Evolutionary conservation across 2,888 invertebrate genomes (phyloP).

Genomic region (Venustoraphidia nigricollis): DNA sequence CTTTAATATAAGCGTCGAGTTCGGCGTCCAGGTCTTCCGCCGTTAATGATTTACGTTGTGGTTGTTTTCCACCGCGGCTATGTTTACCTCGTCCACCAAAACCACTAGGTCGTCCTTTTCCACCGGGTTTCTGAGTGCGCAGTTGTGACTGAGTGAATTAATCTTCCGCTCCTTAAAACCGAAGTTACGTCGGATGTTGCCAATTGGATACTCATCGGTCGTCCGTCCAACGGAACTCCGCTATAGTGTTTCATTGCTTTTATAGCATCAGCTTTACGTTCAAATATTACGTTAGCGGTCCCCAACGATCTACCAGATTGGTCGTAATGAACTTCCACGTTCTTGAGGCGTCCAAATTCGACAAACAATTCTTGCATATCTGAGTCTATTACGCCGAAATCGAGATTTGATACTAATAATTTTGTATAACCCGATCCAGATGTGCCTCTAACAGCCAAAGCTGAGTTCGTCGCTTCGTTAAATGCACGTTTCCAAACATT

Average conservation of each 20-base stretch:
- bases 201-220: slow-evolving; percentile 89
- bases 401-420: slow-evolving; percentile 88
- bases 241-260: slow-evolving; percentile 96
- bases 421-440: slow-evolving; percentile 54
- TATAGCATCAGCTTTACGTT: slow-evolving; percentile 81
- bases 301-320: slow-evolving; percentile 91
- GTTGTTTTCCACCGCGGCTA: slow-evolving; percentile 35
- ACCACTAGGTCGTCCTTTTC: slow-evolving; percentile 16
- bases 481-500: slow-evolving; percentile 97
- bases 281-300: slow-evolving; percentile 94
- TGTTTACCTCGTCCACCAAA: slow-evolving; percentile 16
- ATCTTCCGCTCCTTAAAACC: slow-evolving; percentile 26
- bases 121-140: slow-evolving; percentile 9
- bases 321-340: slow-evolving; percentile 94
- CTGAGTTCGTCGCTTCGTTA: slow-evolving; percentile 45
- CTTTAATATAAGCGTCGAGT: slow-evolving; percentile 87
- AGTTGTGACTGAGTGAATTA: slow-evolving; percentile 14
- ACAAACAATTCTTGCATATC: slow-evolving; percentile 95
- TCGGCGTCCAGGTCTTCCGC: slow-evolving; percentile 92
- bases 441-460: slow-evolving; percentile 23
- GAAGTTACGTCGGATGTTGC: slow-evolving; percentile 71
- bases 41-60: slow-evolving; percentile 54
- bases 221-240: slow-evolving; percentile 91
- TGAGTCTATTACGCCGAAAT: slow-evolving; percentile 93
- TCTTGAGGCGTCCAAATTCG: slow-evolving; percentile 89